A percentile compares a stretch with the other conserved stretches of the same genome.
These are phyloP conservation scores for Istiophorus platypterus DNA, from an alignment of 2,113 vertebrate genomes.

Conservation along the genomic window DNA sequence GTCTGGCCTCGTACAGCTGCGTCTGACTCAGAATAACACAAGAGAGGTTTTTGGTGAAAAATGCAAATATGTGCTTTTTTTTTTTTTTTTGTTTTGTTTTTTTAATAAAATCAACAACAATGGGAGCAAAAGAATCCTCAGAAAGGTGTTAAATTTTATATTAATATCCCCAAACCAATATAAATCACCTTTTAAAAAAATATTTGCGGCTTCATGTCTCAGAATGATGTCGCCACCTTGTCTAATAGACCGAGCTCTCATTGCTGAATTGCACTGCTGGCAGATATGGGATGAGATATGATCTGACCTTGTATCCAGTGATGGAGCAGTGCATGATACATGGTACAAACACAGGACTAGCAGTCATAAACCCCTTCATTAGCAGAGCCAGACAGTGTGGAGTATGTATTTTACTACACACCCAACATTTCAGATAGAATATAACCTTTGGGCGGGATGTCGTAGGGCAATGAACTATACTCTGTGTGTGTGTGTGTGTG, in stretches of 20 bases:
- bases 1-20: conserved; percentile 68
- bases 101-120: conserved; percentile 57
- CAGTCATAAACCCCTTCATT: conserved; percentile 85
- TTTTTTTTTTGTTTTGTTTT: too few species aligned
- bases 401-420: conserved; percentile 88
- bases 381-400: conserved; percentile 86
- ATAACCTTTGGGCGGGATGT: conserved; percentile 87
- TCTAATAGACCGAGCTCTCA: conserved; percentile 27
- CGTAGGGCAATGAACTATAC: conserved; percentile 63
- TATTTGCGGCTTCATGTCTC: conserved; percentile 1
- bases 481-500: conserved; percentile 49
- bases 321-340: conserved; percentile 72
- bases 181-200: conserved; percentile 8
- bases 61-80: conserved; percentile 32
- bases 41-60: conserved; percentile 54
- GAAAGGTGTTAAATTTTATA: conserved; percentile 15
- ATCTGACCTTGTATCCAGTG: conserved; percentile 62
- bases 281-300: conserved; percentile 59
- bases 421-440: conserved; percentile 88
- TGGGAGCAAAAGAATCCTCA: not conserved
- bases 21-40: conserved; percentile 68
- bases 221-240: conserved; percentile 24
- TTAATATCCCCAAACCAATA: not conserved
- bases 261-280: conserved; percentile 44
- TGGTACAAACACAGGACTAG: conserved; percentile 79